These are phyloP conservation scores for Chionomys nivalis DNA, from an alignment of 2,113 vertebrate genomes.

Conservation along the genomic window DNA sequence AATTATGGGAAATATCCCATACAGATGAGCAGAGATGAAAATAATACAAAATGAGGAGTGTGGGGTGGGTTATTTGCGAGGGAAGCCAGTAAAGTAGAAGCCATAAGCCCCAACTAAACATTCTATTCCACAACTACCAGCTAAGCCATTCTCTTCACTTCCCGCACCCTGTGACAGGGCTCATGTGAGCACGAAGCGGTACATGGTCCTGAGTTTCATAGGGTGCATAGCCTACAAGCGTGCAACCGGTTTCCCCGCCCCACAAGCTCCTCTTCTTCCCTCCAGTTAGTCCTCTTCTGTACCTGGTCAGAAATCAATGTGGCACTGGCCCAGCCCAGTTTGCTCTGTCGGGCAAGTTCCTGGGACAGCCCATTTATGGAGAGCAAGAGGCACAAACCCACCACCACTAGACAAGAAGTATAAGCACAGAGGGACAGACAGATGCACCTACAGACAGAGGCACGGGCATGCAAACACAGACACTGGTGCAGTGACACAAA, in stretches of 20 bases:
- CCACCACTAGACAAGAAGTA: not conserved
- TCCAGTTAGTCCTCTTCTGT: not conserved
- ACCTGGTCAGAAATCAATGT: constrained; percentile 35
- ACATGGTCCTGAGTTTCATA: not conserved
- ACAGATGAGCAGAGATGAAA: constrained; percentile 11
- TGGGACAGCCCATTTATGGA: not conserved
- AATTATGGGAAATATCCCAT: constrained; percentile 57
- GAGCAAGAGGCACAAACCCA: not conserved
- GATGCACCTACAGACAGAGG: not conserved
- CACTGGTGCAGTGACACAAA: not conserved
- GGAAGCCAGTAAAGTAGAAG: not conserved
- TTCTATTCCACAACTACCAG: constrained; percentile 20
- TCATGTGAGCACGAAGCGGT: not conserved
- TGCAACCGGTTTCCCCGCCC: not conserved
- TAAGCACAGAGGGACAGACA: not conserved
- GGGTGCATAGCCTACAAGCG: not conserved
- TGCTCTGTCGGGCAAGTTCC: not conserved
- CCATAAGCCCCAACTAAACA: constrained; percentile 15
- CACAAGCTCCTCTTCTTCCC: not conserved
- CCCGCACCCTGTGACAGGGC: not conserved
- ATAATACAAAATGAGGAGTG: constrained; percentile 43
- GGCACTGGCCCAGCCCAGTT: not conserved
- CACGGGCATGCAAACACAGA: not conserved
- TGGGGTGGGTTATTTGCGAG: not conserved
- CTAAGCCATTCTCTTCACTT: not conserved